A percentile compares a stretch with the other conserved stretches of the same genome.
Evolutionary conservation across 1,140 invertebrate species (phyloP).

Genomic region (Chelonus insularis): DNA sequence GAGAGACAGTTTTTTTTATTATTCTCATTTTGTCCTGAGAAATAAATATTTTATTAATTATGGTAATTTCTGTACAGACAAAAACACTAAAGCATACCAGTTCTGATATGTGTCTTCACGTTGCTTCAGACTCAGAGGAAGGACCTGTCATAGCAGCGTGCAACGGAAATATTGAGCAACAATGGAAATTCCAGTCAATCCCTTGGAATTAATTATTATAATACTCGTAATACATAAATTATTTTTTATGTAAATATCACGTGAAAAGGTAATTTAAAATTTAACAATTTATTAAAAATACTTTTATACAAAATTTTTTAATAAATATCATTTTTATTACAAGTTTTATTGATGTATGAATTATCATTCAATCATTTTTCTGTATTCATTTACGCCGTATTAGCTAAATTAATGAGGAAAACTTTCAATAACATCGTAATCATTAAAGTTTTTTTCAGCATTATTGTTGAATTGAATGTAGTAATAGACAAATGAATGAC

Average conservation of each 20-base stretch:
- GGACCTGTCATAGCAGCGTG: conserved; percentile 60
- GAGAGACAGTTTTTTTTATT: no score
- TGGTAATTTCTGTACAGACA: conserved; percentile 50
- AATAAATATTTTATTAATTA: conserved; percentile 19
- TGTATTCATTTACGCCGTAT: no score
- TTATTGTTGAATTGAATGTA: no score
- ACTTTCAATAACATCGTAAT: no score
- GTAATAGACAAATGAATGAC: no score
- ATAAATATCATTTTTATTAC: not conserved
- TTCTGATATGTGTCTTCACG: conserved; percentile 64
- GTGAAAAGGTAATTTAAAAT: no score
- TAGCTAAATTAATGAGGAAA: no score
- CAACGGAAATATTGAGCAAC: conserved; percentile 55
- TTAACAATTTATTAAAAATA: no score
- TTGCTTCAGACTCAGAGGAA: conserved; percentile 47
- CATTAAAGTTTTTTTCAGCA: no score
- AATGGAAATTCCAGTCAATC: conserved; percentile 61
- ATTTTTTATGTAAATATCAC: conserved; percentile 17
- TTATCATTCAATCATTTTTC: no score
- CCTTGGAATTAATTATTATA: conserved; percentile 55
- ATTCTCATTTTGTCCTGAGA: not conserved
- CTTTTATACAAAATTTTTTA: not conserved
- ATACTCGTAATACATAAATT: not conserved
- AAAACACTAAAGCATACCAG: conserved; percentile 59
- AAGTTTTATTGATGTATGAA: not conserved